Conservation (phyloP, 1,140 invertebrate species). For the Hirudo medicinalis region DNA sequence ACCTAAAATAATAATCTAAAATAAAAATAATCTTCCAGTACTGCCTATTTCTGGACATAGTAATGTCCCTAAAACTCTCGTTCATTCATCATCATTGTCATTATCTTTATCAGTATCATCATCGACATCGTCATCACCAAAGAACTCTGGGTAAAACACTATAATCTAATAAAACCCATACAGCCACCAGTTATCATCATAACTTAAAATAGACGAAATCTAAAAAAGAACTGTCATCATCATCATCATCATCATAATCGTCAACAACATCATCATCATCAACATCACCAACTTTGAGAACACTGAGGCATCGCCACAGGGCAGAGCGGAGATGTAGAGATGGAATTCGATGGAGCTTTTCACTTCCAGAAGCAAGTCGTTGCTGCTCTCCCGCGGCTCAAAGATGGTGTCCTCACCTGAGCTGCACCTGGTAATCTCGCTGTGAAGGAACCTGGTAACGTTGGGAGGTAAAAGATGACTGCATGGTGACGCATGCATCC, state of each 20-base stretch:
- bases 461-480: neutral
- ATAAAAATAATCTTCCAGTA: neutral
- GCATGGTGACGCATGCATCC: too few species aligned
- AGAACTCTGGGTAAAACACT: neutral
- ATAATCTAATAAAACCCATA: neutral
- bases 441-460: neutral
- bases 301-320: conserved; percentile 31
- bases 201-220: too few species aligned
- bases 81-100: neutral
- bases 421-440: neutral
- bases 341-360: conserved; percentile 30
- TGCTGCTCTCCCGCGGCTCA: conserved; percentile 2
- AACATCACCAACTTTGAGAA: conserved; percentile 18
- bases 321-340: conserved; percentile 31
- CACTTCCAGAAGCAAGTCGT: conserved; percentile 14
- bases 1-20: too few species aligned
- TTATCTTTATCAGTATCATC: neutral
- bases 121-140: neutral
- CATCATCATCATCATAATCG: neutral
- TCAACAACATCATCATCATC: neutral
- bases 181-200: neutral
- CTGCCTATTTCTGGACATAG: neutral
- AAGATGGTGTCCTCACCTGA: conserved; percentile 4
- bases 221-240: neutral
- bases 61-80: neutral